These are phyloP conservation scores for Bimastos eiseni DNA, from an alignment of 2,888 invertebrate species.

Conservation along the genomic window DNA sequence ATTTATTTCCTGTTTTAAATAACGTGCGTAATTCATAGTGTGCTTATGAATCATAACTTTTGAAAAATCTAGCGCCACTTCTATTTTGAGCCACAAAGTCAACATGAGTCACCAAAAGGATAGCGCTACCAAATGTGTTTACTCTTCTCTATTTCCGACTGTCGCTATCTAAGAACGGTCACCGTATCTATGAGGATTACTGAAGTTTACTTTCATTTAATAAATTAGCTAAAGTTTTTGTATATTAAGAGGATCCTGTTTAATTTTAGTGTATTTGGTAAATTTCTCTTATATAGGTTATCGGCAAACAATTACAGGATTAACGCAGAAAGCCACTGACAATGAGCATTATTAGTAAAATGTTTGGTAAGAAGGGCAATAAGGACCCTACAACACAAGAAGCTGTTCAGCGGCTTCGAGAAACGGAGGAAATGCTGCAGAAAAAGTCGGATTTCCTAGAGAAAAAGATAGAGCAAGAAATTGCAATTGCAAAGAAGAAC, in stretches of 20 bases:
- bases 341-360: slow-evolving; percentile 35
- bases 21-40: no score
- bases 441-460: slow-evolving; percentile 97
- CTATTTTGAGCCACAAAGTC: no score
- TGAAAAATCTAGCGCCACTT: no score
- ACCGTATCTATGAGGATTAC: background rate
- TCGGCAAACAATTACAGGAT: background rate
- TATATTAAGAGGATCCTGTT: background rate
- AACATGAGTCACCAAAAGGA: no score
- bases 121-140: background rate
- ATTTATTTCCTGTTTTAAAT: no score
- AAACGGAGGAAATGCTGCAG: slow-evolving; percentile 92
- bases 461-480: slow-evolving; percentile 87
- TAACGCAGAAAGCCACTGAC: background rate
- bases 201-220: background rate
- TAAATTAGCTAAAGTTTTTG: background rate
- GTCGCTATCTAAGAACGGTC: background rate
- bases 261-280: background rate
- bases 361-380: slow-evolving; percentile 72
- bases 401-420: slow-evolving; percentile 93
- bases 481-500: slow-evolving; percentile 84
- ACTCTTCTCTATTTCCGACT: background rate
- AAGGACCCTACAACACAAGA: slow-evolving; percentile 87
- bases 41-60: no score
- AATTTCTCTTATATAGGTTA: background rate